Base-by-base conservation (phyloP, 2,113 vertebrate genomes). In the Corythoichthys intestinalis region DNA sequence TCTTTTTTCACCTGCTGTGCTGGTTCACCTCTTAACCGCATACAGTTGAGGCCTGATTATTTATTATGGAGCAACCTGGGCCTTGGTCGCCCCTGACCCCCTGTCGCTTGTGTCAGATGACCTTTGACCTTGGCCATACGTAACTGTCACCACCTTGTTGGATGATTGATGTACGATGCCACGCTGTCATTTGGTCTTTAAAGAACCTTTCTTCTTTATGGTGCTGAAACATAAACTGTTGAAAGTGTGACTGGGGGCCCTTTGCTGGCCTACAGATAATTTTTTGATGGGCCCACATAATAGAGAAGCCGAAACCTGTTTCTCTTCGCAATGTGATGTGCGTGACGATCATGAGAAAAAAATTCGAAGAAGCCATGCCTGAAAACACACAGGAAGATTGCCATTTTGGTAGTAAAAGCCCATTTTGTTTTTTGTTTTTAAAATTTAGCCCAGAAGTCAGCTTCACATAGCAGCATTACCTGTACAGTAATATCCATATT, bases 91-190 rank as follows among this genome's bases (percentile, higher is more conserved):
- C 6, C 47, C 46, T 15, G 12, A 56, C 57, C 59, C 4, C 4
- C 44, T 53, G 28, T 57, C 58, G 7, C 49, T 58, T 35, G 50
- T 53, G 58, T 64, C 46, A 2, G 49, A 52, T 69, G 72, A 88
- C 70, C 73, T 80, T 72, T 80, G 76, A 85, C 69, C 74, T n/a
- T 34, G 20, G 64, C 39, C 46, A 56, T 3, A 65, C 44, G 57
- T 10, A 14, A 50, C 4, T 53, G 38, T 76, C 76, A 57, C 54
- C 76, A 68, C 66, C 13, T 73, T 50, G 0, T 73, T 68, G n/a
- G 1, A 70, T 17, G 14, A 59, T n/a, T 68, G 56, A 69, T 69
- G 63, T 17, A 34, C 44, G 17, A 41, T 47, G 11, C 13, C 12
- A 14, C 59, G 57, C 11, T 53, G 1, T 39, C 15, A 39, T 20